Percentiles rank a stretch among this genome's conserved stretches.
These are phyloP conservation scores for Cichladusa arquata DNA, from an alignment of 2,113 vertebrate genomes.

Conservation along the genomic window DNA sequence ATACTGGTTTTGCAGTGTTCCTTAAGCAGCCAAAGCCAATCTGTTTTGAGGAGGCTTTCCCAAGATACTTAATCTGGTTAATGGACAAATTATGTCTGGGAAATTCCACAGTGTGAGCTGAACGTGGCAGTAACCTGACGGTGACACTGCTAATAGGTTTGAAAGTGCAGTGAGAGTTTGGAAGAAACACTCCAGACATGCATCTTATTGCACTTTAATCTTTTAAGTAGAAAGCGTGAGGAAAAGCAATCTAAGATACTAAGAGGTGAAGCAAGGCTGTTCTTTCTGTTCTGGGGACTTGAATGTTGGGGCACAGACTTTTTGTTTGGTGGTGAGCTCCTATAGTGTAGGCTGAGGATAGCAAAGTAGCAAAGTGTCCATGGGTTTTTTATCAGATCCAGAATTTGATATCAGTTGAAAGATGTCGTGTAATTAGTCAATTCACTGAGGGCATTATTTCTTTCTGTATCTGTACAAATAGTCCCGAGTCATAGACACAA, in stretches of 20 bases:
- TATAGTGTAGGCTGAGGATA: accelerated
- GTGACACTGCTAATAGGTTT: not conserved
- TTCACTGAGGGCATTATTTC: not conserved
- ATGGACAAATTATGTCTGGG: slow-evolving; percentile 6
- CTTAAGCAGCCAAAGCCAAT: slow-evolving; percentile 36
- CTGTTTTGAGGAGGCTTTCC: slow-evolving; percentile 38
- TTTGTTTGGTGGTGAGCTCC: not conserved
- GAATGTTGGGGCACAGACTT: not conserved
- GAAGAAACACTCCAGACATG: not conserved
- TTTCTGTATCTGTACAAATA: not conserved
- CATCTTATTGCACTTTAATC: accelerated
- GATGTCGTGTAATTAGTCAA: not conserved
- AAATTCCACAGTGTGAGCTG: not conserved
- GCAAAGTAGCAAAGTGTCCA: accelerated
- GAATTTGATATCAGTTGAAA: not conserved
- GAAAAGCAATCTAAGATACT: not conserved
- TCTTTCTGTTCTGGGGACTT: not conserved
- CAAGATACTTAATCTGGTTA: slow-evolving; percentile 48
- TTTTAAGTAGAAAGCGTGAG: not conserved
- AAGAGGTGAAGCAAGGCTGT: not conserved
- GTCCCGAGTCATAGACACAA: accelerated
- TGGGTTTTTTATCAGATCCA: not conserved
- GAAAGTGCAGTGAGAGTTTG: not conserved
- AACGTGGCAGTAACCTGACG: not conserved
- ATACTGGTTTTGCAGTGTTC: not conserved